phyloP scores from a whole-genome alignment of 2,797 vertebrate species.

The Serranus cabrilla region DNA sequence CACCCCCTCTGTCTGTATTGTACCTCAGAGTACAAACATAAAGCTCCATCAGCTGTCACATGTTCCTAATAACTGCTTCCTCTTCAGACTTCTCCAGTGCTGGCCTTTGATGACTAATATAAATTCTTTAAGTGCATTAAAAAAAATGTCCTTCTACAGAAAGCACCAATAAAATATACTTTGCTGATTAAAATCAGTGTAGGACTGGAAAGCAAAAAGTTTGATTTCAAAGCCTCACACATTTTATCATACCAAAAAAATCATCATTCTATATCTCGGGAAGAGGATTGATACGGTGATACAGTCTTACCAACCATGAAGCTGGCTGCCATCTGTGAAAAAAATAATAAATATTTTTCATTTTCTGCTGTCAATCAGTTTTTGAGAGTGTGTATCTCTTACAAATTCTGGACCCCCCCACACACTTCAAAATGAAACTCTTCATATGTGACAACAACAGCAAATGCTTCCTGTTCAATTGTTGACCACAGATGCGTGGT shows the following conservation, averaged over 20 bases:
- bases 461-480: background rate
- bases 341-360: constrained; percentile 5
- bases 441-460: background rate
- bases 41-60: constrained; percentile 18
- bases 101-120: constrained; percentile 5
- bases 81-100: background rate
- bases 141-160: background rate
- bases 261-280: background rate
- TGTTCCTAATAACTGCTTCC: background rate
- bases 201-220: background rate
- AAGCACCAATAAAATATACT: background rate
- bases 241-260: background rate
- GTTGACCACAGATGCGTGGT: constrained; percentile 5
- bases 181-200: background rate
- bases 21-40: constrained; percentile 18
- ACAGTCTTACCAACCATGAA: background rate
- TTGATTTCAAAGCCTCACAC: background rate
- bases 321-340: background rate
- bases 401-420: background rate
- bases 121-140: background rate
- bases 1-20: constrained; percentile 7
- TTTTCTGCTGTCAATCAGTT: constrained; percentile 11
- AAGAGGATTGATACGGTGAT: background rate
- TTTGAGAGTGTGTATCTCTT: background rate
- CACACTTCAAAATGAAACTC: background rate